Conservation (phyloP, 30 jellyfish, hydroid and myxozoan species). For the Aurelia sp. region DNA sequence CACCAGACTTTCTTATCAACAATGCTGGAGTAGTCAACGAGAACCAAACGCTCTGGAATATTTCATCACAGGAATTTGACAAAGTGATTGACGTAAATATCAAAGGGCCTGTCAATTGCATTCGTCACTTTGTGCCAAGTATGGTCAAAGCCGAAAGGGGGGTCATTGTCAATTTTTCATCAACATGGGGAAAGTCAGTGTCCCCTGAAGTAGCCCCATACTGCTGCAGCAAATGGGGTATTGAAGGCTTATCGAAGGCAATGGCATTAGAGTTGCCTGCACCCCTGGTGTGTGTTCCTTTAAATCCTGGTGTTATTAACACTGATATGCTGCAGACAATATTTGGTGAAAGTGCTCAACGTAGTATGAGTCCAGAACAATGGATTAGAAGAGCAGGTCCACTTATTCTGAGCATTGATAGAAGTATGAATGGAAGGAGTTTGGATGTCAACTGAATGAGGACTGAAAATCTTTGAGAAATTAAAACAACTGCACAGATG, state of each 20-base stretch:
- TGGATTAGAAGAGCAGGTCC: slow-evolving; percentile 86
- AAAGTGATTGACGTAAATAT: slow-evolving; percentile 78
- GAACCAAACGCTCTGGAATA: slow-evolving; percentile 62
- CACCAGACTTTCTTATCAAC: slow-evolving; percentile 77
- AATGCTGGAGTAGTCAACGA: slow-evolving; percentile 69
- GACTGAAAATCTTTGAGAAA: background rate
- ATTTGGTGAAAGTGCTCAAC: slow-evolving; percentile 69
- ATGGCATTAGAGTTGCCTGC: slow-evolving; percentile 88
- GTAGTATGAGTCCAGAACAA: slow-evolving; percentile 49
- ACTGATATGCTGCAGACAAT: slow-evolving; percentile 75
- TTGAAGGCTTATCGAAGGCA: slow-evolving; percentile 82
- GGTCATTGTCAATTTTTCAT: slow-evolving; percentile 74
- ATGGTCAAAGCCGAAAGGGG: slow-evolving; percentile 83
- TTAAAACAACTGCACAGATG: background rate
- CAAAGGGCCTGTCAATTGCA: slow-evolving; percentile 77
- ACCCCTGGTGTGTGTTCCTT: slow-evolving; percentile 84
- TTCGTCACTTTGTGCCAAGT: slow-evolving; percentile 75
- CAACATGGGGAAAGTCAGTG: slow-evolving; percentile 87
- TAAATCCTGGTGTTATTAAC: slow-evolving; percentile 84
- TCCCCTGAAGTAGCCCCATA: slow-evolving; percentile 82
- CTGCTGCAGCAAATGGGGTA: slow-evolving; percentile 92
- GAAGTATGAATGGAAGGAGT: slow-evolving; percentile 77
- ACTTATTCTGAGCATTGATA: slow-evolving; percentile 49
- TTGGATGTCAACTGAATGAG: slow-evolving; percentile 30
- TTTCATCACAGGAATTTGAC: slow-evolving; percentile 64